Conservation (phyloP, 1,140 invertebrate genomes). For the Heliconius hermathena region DNA sequence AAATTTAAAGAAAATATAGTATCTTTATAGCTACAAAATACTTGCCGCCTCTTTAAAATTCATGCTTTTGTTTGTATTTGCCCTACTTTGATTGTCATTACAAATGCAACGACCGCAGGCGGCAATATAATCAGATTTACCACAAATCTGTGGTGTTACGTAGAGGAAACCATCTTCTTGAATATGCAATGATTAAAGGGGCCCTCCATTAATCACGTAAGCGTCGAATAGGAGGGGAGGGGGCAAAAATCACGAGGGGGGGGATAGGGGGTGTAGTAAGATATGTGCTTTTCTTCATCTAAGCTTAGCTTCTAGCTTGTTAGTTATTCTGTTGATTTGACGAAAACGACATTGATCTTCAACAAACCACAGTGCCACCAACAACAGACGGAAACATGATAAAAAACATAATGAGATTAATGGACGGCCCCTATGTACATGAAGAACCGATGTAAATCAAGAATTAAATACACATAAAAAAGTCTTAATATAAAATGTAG, state of each 20-base stretch:
- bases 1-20: background rate
- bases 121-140: background rate
- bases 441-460: background rate
- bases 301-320: no score
- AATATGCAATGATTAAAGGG: background rate
- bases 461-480: background rate
- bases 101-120: constrained; percentile 6
- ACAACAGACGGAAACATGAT: no score
- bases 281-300: no score
- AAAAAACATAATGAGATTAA: no score
- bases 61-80: constrained; percentile 4
- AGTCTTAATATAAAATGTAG: background rate
- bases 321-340: no score
- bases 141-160: constrained; percentile 9
- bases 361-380: no score
- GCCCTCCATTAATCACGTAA: no score
- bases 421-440: no score
- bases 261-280: no score
- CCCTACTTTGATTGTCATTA: constrained; percentile 13
- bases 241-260: no score
- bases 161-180: background rate
- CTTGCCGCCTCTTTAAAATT: background rate
- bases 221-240: no score
- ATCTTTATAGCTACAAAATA: background rate
- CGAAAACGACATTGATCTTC: no score